These are phyloP conservation scores for Bryconaethiops microstoma DNA, from an alignment of 2,797 vertebrate species.

Conservation along the genomic window DNA sequence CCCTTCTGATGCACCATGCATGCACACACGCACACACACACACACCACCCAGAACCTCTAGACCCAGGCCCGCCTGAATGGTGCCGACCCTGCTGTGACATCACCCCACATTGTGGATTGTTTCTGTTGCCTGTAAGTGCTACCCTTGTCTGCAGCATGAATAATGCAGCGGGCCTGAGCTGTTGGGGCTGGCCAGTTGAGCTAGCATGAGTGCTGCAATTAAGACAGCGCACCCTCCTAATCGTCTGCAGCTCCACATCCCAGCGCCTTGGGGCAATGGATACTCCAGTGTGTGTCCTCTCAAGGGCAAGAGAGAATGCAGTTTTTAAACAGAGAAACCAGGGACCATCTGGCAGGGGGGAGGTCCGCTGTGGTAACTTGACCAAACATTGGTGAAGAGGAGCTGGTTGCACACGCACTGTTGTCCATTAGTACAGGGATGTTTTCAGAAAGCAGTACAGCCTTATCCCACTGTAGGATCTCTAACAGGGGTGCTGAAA, in stretches of 20 bases:
- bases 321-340: conserved; percentile 61
- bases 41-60: conserved; percentile 49
- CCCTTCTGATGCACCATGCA: conserved; percentile 37
- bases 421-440: conserved; percentile 81
- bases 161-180: conserved; percentile 63
- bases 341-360: conserved; percentile 70
- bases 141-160: conserved; percentile 70
- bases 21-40: conserved; percentile 34
- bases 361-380: conserved; percentile 71
- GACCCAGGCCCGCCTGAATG: conserved; percentile 49
- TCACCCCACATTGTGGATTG: conserved; percentile 57
- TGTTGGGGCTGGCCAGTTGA: conserved; percentile 62
- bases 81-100: conserved; percentile 63
- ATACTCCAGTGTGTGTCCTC: conserved; percentile 56
- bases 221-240: conserved; percentile 58
- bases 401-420: conserved; percentile 66
- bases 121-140: conserved; percentile 66
- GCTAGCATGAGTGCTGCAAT: conserved; percentile 67
- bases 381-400: conserved; percentile 70
- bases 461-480: conserved; percentile 54
- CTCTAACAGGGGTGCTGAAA: conserved; percentile 55
- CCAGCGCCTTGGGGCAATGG: conserved; percentile 49
- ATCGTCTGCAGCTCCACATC: conserved; percentile 53
- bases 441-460: conserved; percentile 83
- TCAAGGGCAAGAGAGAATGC: conserved; percentile 71